A percentile compares a stretch with the other conserved stretches of the same genome.
These are phyloP conservation scores for Liparis tanakae DNA, from an alignment of 2,797 vertebrate genomes.

Conservation along the genomic window DNA sequence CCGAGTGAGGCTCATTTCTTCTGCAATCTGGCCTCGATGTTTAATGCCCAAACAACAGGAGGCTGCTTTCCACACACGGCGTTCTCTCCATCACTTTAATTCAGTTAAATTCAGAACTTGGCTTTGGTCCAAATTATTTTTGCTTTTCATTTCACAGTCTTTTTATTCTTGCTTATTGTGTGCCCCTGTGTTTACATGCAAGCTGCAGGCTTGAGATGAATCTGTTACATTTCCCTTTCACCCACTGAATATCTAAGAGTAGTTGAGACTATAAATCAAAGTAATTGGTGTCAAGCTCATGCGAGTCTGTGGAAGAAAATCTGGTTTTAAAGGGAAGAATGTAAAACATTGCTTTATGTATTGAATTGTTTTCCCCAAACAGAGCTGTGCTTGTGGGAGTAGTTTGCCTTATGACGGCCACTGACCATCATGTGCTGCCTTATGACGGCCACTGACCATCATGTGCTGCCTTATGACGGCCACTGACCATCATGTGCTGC, in stretches of 20 bases:
- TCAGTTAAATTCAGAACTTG: conserved; percentile 26
- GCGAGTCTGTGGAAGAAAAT: conserved; percentile 5
- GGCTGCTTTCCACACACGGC: conserved; percentile 19
- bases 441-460: too few species aligned
- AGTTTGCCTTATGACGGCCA: neutral
- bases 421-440: neutral
- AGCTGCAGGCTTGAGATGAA: conserved; percentile 18
- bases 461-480: neutral
- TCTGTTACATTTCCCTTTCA: conserved; percentile 10
- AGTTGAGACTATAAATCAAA: conserved; percentile 14
- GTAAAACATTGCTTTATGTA: conserved; percentile 6
- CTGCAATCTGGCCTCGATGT: conserved; percentile 7
- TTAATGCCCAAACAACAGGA: conserved; percentile 29
- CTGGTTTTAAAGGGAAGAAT: conserved; percentile 8
- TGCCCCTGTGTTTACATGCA: conserved; percentile 10
- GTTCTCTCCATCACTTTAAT: conserved; percentile 13
- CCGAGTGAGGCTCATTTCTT: neutral
- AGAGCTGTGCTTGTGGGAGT: neutral
- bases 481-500: too few species aligned
- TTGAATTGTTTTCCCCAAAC: neutral
- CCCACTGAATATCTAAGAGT: neutral
- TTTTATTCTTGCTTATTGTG: conserved; percentile 11
- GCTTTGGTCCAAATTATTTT: neutral
- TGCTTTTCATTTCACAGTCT: conserved; percentile 3
- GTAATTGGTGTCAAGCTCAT: conserved; percentile 29